Percentiles rank a stretch among this genome's conserved stretches.
These are phyloP conservation scores for Synanthedon andrenaeformis DNA, from an alignment of 2,888 invertebrate species.

Conservation along the genomic window DNA sequence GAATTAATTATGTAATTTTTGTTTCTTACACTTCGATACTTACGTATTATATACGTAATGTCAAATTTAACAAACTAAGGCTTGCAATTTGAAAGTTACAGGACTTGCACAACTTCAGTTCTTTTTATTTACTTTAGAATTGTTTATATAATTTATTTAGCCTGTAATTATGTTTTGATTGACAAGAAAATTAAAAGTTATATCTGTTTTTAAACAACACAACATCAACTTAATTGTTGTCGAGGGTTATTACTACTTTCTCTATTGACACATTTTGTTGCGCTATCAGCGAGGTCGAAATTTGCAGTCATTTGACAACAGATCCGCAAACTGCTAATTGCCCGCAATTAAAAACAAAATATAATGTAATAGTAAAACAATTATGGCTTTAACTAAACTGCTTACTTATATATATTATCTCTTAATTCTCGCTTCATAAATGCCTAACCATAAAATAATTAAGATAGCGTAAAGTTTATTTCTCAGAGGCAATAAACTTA, in stretches of 20 bases:
- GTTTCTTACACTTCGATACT: neutral
- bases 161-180: constrained; percentile 2
- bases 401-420: no score
- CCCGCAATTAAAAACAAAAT: no score
- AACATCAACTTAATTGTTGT: neutral
- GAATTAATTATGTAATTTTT: neutral
- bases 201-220: neutral
- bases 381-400: no score
- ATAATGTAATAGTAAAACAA: no score
- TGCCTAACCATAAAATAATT: no score
- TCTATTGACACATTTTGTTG: constrained; percentile 3
- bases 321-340: neutral
- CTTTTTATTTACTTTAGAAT: neutral
- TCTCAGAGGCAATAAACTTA: no score
- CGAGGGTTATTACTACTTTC: constrained; percentile 3
- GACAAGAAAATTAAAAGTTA: constrained; percentile 1
- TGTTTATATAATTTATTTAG: neutral
- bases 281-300: constrained; percentile 2
- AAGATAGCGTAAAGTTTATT: no score
- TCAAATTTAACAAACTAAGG: neutral
- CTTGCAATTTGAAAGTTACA: neutral
- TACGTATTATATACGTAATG: neutral
- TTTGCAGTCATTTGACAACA: constrained; percentile 2
- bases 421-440: no score
- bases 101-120: neutral